Conservation (phyloP, 2,888 invertebrate genomes). For the Apodemia duryi region DNA sequence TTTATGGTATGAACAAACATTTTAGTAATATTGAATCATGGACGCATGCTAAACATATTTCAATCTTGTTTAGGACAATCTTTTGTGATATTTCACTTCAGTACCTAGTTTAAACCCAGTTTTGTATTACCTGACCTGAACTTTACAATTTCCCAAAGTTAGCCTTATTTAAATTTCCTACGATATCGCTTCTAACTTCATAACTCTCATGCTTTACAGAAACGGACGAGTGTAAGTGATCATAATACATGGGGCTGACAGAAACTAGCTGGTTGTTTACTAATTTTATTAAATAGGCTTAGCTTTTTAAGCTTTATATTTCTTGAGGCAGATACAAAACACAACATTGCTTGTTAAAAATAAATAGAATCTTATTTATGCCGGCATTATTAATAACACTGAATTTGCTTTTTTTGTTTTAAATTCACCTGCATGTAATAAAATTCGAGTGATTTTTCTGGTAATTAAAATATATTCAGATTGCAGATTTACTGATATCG, state of each 20-base stretch:
- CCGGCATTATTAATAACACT: constrained; percentile 5
- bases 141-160: neutral
- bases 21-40: neutral
- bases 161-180: neutral
- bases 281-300: constrained; percentile 47
- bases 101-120: neutral
- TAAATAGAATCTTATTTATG: constrained; percentile 2
- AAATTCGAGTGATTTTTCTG: neutral
- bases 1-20: neutral
- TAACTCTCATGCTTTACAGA: constrained; percentile 76
- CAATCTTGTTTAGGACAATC: neutral
- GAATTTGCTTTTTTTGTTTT: constrained; percentile 8
- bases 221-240: constrained; percentile 76
- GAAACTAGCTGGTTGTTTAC: constrained; percentile 51
- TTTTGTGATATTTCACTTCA: neutral
- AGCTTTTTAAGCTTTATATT: constrained; percentile 38
- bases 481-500: neutral
- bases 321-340: constrained; percentile 15
- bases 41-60: neutral
- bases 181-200: constrained; percentile 56
- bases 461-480: neutral
- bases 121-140: neutral
- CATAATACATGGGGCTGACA: constrained; percentile 59
- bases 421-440: constrained; percentile 4
- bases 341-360: neutral